Conservation (phyloP, 1,140 invertebrate species). For the Drosophila melanica region DNA sequence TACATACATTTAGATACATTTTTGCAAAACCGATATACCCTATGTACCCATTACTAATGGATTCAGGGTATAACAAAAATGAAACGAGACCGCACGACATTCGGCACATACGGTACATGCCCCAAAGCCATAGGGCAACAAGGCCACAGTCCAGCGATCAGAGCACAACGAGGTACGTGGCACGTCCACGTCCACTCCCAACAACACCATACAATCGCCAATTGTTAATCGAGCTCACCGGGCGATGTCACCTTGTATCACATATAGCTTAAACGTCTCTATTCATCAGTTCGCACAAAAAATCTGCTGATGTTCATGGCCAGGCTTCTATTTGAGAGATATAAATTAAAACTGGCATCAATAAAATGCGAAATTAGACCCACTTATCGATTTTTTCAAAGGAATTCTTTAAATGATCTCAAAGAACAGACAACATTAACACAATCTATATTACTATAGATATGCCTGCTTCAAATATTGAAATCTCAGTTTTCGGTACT, state of each 20-base stretch:
- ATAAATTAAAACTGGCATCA: constrained; percentile 5
- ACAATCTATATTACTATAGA: neutral
- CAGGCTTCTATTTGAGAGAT: neutral
- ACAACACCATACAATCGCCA: constrained; percentile 23
- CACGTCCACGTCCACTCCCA: constrained; percentile 12
- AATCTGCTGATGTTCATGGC: constrained; percentile 15
- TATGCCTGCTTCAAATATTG: neutral
- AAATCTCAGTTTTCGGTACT: too few species aligned
- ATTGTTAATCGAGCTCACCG: constrained; percentile 40
- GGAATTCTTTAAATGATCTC: neutral
- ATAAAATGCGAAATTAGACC: neutral
- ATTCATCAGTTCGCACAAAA: constrained; percentile 1
- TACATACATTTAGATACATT: too few species aligned
- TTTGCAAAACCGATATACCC: too few species aligned
- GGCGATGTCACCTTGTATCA: constrained; percentile 63
- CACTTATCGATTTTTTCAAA: neutral
- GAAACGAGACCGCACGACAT: constrained; percentile 76
- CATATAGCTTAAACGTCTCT: constrained; percentile 17
- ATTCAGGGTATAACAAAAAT: constrained; percentile 28
- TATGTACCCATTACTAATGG: too few species aligned
- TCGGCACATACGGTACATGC: constrained; percentile 74
- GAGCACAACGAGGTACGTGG: constrained; percentile 1
- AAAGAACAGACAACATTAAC: too few species aligned
- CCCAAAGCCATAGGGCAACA: constrained; percentile 26
- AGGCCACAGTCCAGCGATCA: constrained; percentile 16